Base-by-base conservation (phyloP, 2,888 invertebrate genomes). In the Acanthosepion lycidas region DNA sequence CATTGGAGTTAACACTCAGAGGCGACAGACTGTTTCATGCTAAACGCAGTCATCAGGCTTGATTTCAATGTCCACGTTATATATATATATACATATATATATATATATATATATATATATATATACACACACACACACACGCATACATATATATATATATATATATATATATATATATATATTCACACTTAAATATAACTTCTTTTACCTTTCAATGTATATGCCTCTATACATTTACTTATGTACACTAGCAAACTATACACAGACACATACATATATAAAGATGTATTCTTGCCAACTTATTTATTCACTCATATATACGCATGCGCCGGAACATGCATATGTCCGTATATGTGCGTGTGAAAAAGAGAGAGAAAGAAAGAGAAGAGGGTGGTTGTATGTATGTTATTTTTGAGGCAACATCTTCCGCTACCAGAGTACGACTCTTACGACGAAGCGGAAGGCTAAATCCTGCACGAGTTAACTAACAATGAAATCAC, bases 41-140 rank as follows among this genome's bases (percentile, higher is more conserved):
- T 42, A 42, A 42, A 42, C 42, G 3, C 42, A 42, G 2, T 42
- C 42, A 3, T 42, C 42, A 42, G 42, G 42, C 42, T 42, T 42
- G 42, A 42, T 3, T 42, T 42, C 42, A 42, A 42, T 42, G 42
- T 2, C 18, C 12, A 12, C 6, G 33, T n/a, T 78, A 78, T 78
- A 78, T 78, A 78, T 78, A 78, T 78, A n/a, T 78, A 78, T 78
- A 78, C 33, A n/a, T 78, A 78, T 78, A 78, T 78, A 78, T 78
- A 78, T 78, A n/a, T 78, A 78, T 78, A 78, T 78, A 78, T 78
- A 78, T 78, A 78, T 78, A 78, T 78, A 78, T 78, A 78, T 78
- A 78, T 33, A n/a, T n/a, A n/a, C n/a, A n/a, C n/a, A n/a, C n/a
- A n/a, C n/a, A n/a, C n/a, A n/a, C n/a, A n/a, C n/a, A n/a, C n/a